Conservation (phyloP, 2,888 invertebrate genomes). For the Limnephilus lunatus region DNA sequence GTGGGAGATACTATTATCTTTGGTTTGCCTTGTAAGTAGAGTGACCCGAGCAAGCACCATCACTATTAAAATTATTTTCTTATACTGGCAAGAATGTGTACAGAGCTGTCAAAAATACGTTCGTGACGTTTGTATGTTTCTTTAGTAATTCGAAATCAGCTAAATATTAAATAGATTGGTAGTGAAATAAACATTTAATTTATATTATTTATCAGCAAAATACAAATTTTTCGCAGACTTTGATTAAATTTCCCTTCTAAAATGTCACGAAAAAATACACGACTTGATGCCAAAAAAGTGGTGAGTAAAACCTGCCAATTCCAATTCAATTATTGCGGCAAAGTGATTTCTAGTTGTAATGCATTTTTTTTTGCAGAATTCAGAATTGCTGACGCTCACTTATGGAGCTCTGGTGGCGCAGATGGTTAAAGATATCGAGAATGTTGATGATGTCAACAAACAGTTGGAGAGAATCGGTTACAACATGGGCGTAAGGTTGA, state of each 20-base stretch:
- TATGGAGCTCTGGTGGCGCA: slow-evolving; percentile 99
- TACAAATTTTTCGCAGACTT: neutral
- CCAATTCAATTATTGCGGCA: neutral
- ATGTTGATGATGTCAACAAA: slow-evolving; percentile 97
- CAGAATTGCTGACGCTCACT: slow-evolving; percentile 96
- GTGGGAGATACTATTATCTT: too few species aligned
- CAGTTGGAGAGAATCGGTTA: slow-evolving; percentile 97
- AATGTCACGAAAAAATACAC: slow-evolving; percentile 85
- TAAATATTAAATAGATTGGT: neutral
- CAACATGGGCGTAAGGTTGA: slow-evolving; percentile 97
- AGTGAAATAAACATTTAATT: neutral
- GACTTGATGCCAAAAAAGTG: slow-evolving; percentile 87
- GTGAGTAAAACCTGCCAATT: slow-evolving; percentile 73
- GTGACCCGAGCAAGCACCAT: too few species aligned
- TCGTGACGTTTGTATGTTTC: neutral
- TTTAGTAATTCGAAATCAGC: neutral
- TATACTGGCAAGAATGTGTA: neutral
- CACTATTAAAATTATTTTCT: too few species aligned
- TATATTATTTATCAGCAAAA: neutral
- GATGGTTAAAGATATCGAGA: slow-evolving; percentile 97
- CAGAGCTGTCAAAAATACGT: neutral
- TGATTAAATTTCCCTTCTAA: slow-evolving; percentile 60
- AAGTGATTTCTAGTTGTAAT: neutral
- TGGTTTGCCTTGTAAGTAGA: too few species aligned
- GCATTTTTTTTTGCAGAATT: slow-evolving; percentile 81